Percentiles rank a stretch among this genome's conserved stretches.
Conservation (phyloP, 2,888 invertebrate species). For the Arrhopalites spinosus region DNA sequence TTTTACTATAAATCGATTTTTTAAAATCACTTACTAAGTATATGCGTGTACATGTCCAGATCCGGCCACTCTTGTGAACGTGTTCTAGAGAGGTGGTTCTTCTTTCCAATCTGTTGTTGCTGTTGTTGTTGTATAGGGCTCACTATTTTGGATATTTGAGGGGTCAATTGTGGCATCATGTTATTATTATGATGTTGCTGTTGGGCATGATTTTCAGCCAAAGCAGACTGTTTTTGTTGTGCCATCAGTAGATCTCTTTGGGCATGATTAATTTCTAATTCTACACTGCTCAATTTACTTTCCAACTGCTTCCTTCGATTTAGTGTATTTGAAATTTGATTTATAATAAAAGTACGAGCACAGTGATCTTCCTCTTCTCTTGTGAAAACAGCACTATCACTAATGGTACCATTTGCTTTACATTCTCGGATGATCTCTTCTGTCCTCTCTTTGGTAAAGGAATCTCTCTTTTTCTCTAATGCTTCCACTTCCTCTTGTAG, state of each 20-base stretch:
- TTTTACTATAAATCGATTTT: too few relatives aligned
- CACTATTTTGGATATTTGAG: constrained; percentile 18
- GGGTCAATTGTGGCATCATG: constrained; percentile 31
- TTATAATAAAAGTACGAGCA: constrained; percentile 57
- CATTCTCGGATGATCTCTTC: constrained; percentile 75
- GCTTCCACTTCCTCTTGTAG: constrained; percentile 75
- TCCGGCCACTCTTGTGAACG: constrained; percentile 91
- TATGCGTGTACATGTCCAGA: constrained; percentile 77
- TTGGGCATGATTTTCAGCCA: constrained; percentile 44
- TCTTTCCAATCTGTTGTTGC: constrained; percentile 40
- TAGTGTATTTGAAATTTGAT: constrained; percentile 83
- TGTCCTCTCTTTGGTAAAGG: constrained; percentile 72
- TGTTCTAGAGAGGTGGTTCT: constrained; percentile 62
- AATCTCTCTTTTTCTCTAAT: constrained; percentile 77
- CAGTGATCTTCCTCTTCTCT: constrained; percentile 56
- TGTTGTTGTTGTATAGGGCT: constrained; percentile 21
- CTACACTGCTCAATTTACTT: constrained; percentile 75
- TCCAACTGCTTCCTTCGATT: constrained; percentile 83
- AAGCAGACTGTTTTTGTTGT: constrained; percentile 57
- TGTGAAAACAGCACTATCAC: constrained; percentile 59
- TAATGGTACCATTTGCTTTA: constrained; percentile 59
- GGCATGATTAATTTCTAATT: constrained; percentile 75
- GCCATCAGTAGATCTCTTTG: constrained; percentile 70
- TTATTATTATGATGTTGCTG: constrained; percentile 10
- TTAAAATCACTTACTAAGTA: too few relatives aligned